Evolutionary conservation across 2,888 invertebrate species (phyloP).

Genomic region (Calameuta pallipes): DNA sequence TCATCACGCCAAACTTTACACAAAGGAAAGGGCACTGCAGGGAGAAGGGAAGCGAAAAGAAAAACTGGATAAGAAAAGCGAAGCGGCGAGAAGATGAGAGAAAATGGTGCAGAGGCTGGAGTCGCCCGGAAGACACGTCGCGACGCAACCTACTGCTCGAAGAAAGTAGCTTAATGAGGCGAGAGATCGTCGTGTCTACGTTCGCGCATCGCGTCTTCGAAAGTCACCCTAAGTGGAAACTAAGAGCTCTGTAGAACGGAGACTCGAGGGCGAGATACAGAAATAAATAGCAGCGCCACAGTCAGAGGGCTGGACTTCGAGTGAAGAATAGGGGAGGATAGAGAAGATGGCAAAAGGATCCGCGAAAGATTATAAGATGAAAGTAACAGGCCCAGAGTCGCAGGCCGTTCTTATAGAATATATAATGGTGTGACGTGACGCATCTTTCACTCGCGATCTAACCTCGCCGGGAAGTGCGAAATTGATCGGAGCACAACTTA

Average conservation of each 20-base stretch:
- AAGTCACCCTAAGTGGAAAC: not conserved
- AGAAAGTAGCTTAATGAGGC: slow-evolving; percentile 5
- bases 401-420: no score
- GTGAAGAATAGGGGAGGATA: no score
- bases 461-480: no score
- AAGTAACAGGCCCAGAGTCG: no score
- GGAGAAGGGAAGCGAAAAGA: not conserved
- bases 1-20: not conserved
- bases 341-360: no score
- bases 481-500: no score
- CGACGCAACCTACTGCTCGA: not conserved
- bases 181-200: not conserved
- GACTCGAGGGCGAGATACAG: slow-evolving; percentile 29
- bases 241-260: not conserved
- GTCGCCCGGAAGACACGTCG: no score
- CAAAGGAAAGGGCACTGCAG: no score
- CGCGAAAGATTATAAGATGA: no score
- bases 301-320: not conserved
- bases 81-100: slow-evolving; percentile 13
- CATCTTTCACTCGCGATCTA: no score
- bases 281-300: slow-evolving; percentile 41
- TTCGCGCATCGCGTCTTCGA: not conserved
- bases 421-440: no score
- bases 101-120: no score
- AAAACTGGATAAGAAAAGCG: not conserved